These are phyloP conservation scores for Camponotus pennsylvanicus DNA, from an alignment of 1,140 invertebrate genomes.

Conservation along the genomic window DNA sequence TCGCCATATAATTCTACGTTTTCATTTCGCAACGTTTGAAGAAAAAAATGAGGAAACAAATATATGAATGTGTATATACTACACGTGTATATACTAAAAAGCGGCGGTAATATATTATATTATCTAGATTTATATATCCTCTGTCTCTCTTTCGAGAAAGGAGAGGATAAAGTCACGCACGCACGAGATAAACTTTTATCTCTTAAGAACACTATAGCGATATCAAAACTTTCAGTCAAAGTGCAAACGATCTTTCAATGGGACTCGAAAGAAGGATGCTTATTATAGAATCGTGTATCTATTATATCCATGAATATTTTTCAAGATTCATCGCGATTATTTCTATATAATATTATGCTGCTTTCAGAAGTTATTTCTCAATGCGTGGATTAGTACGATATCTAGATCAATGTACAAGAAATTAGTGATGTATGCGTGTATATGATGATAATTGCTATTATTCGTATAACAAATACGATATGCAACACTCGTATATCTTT, in stretches of 20 bases:
- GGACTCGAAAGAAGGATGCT: constrained; percentile 17
- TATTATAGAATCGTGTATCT: constrained; percentile 17
- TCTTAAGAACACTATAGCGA: constrained; percentile 11
- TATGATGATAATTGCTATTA: constrained; percentile 1
- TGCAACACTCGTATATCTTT: constrained; percentile 34
- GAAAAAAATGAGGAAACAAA: background rate
- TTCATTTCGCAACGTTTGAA: background rate
- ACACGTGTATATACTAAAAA: background rate
- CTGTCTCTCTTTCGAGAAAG: too few species aligned
- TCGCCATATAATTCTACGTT: constrained; percentile 1
- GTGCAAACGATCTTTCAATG: constrained; percentile 33
- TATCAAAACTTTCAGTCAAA: constrained; percentile 48
- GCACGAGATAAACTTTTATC: constrained; percentile 10
- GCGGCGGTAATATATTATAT: background rate
- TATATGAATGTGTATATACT: background rate
- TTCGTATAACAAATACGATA: constrained; percentile 48
- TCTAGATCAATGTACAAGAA: constrained; percentile 43
- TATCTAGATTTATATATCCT: constrained; percentile 15
- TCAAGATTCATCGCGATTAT: background rate
- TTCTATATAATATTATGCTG: constrained; percentile 21
- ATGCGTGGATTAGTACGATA: constrained; percentile 1
- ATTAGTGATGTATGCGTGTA: constrained; percentile 3
- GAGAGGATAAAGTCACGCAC: background rate
- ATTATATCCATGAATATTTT: background rate
- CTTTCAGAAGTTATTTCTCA: background rate